Evolutionary conservation across 2,888 invertebrate genomes (phyloP).

Genomic region (Drosophila multiciliata): DNA sequence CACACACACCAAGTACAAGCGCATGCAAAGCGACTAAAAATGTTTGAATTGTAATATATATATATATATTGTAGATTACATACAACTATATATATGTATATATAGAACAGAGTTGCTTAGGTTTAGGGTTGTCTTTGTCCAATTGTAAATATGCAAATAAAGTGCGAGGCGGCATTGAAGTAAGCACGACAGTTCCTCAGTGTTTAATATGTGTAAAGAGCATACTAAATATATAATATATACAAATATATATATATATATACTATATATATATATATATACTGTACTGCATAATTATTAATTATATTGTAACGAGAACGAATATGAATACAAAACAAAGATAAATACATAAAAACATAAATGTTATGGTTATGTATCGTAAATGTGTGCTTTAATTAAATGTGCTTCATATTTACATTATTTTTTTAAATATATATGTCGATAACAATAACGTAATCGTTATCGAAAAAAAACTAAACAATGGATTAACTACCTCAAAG

Average conservation of each 20-base stretch:
- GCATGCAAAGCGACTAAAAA: conserved; percentile 51
- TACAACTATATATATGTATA: background rate
- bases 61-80: conserved; percentile 32
- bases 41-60: conserved; percentile 28
- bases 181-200: conserved; percentile 82
- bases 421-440: conserved; percentile 37
- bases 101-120: conserved; percentile 49
- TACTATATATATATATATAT: background rate
- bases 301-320: conserved; percentile 36
- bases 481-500: conserved; percentile 76
- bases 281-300: conserved; percentile 27
- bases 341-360: conserved; percentile 38
- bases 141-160: conserved; percentile 49
- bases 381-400: conserved; percentile 83
- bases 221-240: conserved; percentile 50
- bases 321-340: conserved; percentile 26
- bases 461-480: conserved; percentile 50
- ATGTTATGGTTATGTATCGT: conserved; percentile 71
- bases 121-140: conserved; percentile 65
- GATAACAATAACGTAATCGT: conserved; percentile 31
- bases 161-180: conserved; percentile 62
- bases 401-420: conserved; percentile 77
- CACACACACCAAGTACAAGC: conserved; percentile 70
- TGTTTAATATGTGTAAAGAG: conserved; percentile 67
- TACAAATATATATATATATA: conserved; percentile 3